phyloP scores from a whole-genome alignment of 2,113 vertebrate genomes.

The Rutilus rutilus region DNA sequence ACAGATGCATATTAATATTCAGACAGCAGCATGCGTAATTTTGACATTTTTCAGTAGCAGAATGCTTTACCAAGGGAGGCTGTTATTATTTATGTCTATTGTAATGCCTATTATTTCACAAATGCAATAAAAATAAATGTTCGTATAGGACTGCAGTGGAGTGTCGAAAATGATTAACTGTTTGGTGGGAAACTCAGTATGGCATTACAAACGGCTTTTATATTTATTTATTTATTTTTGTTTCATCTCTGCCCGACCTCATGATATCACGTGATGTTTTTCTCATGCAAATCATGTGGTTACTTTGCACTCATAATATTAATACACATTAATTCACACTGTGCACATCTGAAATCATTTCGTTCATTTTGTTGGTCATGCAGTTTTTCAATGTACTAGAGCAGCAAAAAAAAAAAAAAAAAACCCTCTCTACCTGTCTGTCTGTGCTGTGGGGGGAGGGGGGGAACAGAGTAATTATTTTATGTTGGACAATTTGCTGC shows the following conservation, averaged over 20 bases:
- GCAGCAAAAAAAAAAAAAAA: conserved; percentile 62
- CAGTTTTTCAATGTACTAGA: conserved; percentile 67
- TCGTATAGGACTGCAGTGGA: conserved; percentile 34
- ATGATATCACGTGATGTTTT: conserved; percentile 34
- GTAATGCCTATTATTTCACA: conserved; percentile 19
- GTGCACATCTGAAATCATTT: conserved; percentile 14
- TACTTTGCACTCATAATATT: conserved; percentile 39
- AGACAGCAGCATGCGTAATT: conserved; percentile 43
- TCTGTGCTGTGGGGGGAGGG: conserved; percentile 53
- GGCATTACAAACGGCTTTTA: conserved; percentile 18
- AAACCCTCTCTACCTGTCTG: conserved; percentile 39
- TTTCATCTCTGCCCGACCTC: conserved; percentile 28
- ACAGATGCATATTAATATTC: conserved; percentile 49
- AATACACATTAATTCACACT: background rate
- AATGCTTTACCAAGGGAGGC: conserved; percentile 40
- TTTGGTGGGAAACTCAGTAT: conserved; percentile 15
- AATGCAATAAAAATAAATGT: conserved; percentile 55
- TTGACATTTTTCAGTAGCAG: conserved; percentile 46
- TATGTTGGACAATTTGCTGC: conserved; percentile 63
- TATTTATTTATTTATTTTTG: conserved; percentile 1
- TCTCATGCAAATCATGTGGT: conserved; percentile 38
- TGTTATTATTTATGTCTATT: conserved; percentile 41
- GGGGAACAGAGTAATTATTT: conserved; percentile 63
- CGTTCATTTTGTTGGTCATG: conserved; percentile 42
- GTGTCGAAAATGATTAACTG: conserved; percentile 17